Evolutionary conservation across 1,140 invertebrate genomes (phyloP), one percentile per base, ranked within the genome.

Genomic region (Drosophila baimaii): DNA sequence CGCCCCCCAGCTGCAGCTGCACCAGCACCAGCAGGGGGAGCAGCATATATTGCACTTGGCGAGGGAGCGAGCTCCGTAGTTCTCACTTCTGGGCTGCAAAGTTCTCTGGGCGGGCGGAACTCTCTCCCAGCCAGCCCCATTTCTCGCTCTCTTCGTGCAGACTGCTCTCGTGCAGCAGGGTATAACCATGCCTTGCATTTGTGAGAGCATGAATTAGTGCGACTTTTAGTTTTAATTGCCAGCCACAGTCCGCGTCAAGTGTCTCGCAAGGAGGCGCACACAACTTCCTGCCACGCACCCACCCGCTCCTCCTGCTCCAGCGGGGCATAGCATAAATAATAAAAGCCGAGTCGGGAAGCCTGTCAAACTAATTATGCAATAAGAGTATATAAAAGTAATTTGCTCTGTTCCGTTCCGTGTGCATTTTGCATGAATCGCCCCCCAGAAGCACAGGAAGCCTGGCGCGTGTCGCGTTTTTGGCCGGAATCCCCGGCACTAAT

Each of bases 341-440:
- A 83, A 59, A 65, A 44, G 52, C 17, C 39, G 17, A 49, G 54
- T 31, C 62, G 37, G 65, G 49, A 54, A 59, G 44, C 54, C 54
- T 43, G 27, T 47, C 52, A 57, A 58, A 73, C 85, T 79, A 89
- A 86, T 86, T 86, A 86, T 86, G 83, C 83, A 86, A 86, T 86
- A 83, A 63, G 31, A 63, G 55, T 61, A 61, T 41, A 41, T 23
- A 17, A 65, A 69, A 62, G 59, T 62, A 65, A 88, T 70, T 72
- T 85, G 46, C 51, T 29, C 13, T 43, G 35, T 49, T 55, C 43
- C 57, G 35, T 49, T 55, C 43, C 57, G 37, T 37, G 43, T 80
- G 66, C 72, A 65, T 74, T 85, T 77, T 62, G 51, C 41, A 73
- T 78, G 61, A 75, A 43, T n/a, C n/a, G n/a, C n/a, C n/a, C 31